Evolutionary conservation across 2,113 vertebrate species (phyloP).

Genomic region (Tiliqua scincoides): DNA sequence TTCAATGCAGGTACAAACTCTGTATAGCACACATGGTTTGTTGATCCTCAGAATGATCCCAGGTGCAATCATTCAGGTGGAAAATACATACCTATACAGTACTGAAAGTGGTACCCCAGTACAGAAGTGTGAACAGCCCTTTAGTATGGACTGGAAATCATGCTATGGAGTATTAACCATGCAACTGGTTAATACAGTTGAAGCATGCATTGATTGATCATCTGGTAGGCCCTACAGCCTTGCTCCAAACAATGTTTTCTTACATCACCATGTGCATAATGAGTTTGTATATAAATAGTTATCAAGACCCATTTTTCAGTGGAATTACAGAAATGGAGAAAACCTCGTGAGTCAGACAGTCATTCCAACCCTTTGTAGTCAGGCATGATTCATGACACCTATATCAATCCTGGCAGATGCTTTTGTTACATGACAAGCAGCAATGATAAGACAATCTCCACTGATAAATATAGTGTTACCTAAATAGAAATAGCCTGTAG

Average conservation of each 20-base stretch:
- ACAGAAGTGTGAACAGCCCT: background rate
- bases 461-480: slow-evolving; percentile 3
- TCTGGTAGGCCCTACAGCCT: background rate
- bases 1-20: too few relatives aligned
- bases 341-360: background rate
- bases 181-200: background rate
- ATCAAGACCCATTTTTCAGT: background rate
- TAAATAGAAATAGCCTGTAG: background rate
- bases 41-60: too few relatives aligned
- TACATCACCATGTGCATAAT: background rate
- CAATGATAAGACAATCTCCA: slow-evolving; percentile 18
- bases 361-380: background rate
- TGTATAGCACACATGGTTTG: too few relatives aligned
- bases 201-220: background rate
- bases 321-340: slow-evolving; percentile 13
- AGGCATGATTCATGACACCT: background rate
- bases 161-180: background rate
- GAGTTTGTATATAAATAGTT: slow-evolving; percentile 9
- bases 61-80: background rate
- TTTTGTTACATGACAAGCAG: background rate
- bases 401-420: background rate
- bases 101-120: background rate
- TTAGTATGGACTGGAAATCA: background rate
- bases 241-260: background rate
- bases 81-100: too few relatives aligned